These are phyloP conservation scores for Aythya baeri DNA, from an alignment of 2,113 vertebrate species.

Conservation along the genomic window DNA sequence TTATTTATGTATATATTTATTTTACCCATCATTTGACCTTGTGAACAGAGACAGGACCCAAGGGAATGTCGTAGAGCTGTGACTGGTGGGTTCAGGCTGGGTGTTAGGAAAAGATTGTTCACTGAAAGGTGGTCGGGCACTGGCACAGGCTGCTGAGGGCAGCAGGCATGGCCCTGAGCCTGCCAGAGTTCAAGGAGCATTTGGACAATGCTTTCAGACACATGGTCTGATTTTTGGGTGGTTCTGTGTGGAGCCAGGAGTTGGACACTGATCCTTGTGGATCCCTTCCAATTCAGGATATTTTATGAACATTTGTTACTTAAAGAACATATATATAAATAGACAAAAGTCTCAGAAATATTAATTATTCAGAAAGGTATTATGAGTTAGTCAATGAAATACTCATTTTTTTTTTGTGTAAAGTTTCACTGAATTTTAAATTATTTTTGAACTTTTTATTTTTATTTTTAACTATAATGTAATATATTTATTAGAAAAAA, in stretches of 20 bases:
- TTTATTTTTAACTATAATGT: rapidly evolving
- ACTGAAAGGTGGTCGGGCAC: background rate
- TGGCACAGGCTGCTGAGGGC: background rate
- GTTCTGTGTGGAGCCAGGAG: background rate
- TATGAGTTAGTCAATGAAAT: background rate
- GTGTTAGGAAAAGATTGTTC: background rate
- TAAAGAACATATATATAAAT: background rate
- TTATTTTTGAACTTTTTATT: background rate
- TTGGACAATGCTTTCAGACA: background rate
- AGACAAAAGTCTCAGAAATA: background rate
- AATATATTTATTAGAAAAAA: background rate
- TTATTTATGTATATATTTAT: background rate
- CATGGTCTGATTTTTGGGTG: background rate
- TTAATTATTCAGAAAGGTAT: background rate
- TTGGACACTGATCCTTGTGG: background rate
- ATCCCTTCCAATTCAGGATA: background rate
- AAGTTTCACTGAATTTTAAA: background rate
- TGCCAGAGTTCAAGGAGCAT: background rate
- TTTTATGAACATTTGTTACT: background rate
- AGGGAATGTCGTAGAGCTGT: background rate
- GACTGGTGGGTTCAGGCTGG: background rate
- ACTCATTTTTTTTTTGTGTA: background rate
- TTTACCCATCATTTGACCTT: background rate
- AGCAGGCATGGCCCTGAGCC: too few species aligned
- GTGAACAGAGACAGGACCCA: background rate